Evolutionary conservation across 1,140 invertebrate genomes (phyloP), one percentile per base, ranked within the genome.

Genomic region (Rhynchophorus ferrugineus): DNA sequence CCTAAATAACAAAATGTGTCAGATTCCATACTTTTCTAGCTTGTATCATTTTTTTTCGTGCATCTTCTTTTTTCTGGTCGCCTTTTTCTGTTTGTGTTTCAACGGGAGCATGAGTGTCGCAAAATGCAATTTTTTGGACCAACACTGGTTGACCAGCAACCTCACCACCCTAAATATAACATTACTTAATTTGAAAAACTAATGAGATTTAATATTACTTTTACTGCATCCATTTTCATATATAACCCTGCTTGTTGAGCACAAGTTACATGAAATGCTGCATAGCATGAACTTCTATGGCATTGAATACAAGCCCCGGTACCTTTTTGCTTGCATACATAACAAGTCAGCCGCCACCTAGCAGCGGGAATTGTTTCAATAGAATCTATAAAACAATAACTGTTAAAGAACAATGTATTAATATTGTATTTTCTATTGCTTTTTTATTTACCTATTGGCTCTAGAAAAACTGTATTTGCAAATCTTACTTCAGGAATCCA

Each of bases 401-500:
- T 22, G 9, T 13, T 9, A 13, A 38, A 38, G 35, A 7, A 5
- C 3, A 13, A 7, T 19, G 9, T 16, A 6, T 1, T 9, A 6
- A 9, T 33, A 34, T 34, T 2, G 7, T 6, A 16, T 16, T 22
- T 2, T 18, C 20, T 35, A 13, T 24, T 1, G 29, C 19, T 22
- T 17, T n/a, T 21, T n/a, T 1, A 55, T 38, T 51, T 55, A 48
- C 58, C 83, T 60, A 99, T 94, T 3, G 96, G 96, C 71, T 99
- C 96, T 43, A 98, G 75, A 71, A 98, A 98, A 0, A 95, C 91
- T 2, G 91, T 94, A 66, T 98, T 98, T 1, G 94, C 93, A 74
- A 98, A 98, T 56, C 92, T 80, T 2, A 98, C 94, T 82, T 99
- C 95, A 2, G 95, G 96, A 65, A 99, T 96, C 95, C 95, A 99